These are phyloP conservation scores for Esox niger DNA, from an alignment of 2,113 vertebrate species.

Conservation along the genomic window DNA sequence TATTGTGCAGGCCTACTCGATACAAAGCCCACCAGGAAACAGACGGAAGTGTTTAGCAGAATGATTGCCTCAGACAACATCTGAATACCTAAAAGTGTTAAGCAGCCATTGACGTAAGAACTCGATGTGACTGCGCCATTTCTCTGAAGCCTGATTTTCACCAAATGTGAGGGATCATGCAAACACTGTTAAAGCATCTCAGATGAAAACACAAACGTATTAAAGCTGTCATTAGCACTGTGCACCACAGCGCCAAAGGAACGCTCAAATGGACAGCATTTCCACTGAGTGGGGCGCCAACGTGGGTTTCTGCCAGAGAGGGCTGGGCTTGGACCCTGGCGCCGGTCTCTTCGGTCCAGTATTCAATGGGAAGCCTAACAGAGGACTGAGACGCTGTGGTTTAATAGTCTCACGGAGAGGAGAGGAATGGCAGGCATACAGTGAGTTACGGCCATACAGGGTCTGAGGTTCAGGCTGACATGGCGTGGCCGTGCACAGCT, in stretches of 20 bases:
- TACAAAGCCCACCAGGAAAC: constrained; percentile 21
- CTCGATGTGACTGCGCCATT: constrained; percentile 21
- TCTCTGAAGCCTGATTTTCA: constrained; percentile 29
- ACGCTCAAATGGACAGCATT: too few relatives aligned
- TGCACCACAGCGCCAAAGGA: constrained; percentile 21
- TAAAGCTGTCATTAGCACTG: constrained; percentile 39
- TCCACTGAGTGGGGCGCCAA: background rate
- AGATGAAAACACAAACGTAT: constrained; percentile 42
- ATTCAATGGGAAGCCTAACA: constrained; percentile 46
- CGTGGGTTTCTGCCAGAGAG: constrained; percentile 39
- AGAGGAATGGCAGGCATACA: constrained; percentile 29
- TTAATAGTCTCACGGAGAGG: constrained; percentile 46
- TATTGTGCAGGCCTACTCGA: background rate
- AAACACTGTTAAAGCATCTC: constrained; percentile 27
- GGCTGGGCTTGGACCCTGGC: constrained; percentile 1
- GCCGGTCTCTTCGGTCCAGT: constrained; percentile 28
- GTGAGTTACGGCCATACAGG: constrained; percentile 69
- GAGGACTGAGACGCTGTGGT: constrained; percentile 13
- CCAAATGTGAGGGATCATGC: constrained; percentile 12
- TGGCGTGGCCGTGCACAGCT: constrained; percentile 54
- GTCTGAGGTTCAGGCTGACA: constrained; percentile 58
- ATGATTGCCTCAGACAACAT: constrained; percentile 11
- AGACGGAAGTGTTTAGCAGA: constrained; percentile 13
- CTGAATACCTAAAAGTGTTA: constrained; percentile 7
- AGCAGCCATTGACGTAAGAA: constrained; percentile 10